Percentiles rank a stretch among this genome's conserved stretches.
Evolutionary conservation across 1,140 invertebrate genomes (phyloP).

Genomic region (Portunus trituberculatus): DNA sequence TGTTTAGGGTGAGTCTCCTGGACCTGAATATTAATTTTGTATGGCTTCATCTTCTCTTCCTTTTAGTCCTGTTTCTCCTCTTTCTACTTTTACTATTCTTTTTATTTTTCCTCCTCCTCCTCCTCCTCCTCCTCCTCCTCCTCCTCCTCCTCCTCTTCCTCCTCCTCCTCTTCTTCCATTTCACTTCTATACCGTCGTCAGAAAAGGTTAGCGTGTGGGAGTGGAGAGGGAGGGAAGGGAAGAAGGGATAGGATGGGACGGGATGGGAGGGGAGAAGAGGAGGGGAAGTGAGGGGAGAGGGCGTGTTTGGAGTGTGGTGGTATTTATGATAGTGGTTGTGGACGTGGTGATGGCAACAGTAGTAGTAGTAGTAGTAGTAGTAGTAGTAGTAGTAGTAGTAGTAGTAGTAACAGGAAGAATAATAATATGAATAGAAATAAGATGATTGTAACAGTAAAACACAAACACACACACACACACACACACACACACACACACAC

Average conservation of each 20-base stretch:
- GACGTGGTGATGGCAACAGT: background rate
- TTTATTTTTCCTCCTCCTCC: background rate
- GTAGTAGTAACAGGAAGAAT: background rate
- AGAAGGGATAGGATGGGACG: too few species aligned
- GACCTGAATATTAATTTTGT: background rate
- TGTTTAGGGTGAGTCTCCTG: background rate
- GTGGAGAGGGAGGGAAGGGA: background rate
- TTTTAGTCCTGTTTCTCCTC: background rate
- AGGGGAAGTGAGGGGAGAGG: background rate
- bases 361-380: background rate
- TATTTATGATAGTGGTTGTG: background rate
- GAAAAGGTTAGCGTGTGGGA: background rate
- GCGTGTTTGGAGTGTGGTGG: background rate
- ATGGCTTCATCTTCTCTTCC: background rate
- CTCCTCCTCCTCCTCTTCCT: too few species aligned
- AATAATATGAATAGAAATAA: too few species aligned
- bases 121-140: background rate
- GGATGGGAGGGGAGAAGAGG: background rate
- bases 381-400: constrained; percentile 23
- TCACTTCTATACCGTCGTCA: too few species aligned
- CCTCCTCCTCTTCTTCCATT: too few species aligned
- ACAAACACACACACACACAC: too few species aligned
- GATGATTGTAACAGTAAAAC: too few species aligned
- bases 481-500: too few species aligned
- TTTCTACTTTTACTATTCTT: background rate